Evolutionary conservation across 2,113 vertebrate species (phyloP).

Genomic region (Mirza zaza): DNA sequence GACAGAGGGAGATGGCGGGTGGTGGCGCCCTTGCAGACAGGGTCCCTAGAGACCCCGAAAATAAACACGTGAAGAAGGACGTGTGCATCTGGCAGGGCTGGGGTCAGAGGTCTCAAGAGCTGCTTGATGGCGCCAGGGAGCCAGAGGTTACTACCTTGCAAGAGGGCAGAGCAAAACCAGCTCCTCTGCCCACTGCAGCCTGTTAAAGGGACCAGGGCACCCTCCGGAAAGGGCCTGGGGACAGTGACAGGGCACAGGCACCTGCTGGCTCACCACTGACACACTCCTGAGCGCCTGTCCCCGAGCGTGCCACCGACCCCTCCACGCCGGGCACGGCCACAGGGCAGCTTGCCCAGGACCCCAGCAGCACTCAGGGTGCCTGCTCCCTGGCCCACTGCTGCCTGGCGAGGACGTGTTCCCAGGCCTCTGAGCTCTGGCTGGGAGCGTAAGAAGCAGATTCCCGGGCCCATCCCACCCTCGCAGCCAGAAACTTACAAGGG

Average conservation of each 20-base stretch:
- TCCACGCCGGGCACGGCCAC: neutral
- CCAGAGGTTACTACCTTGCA: neutral
- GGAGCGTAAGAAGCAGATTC: neutral
- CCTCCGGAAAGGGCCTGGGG: neutral
- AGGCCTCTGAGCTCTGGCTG: neutral
- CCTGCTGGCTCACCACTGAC: neutral
- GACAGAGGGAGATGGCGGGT: rapidly evolving
- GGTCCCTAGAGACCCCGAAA: neutral
- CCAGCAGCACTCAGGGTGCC: neutral
- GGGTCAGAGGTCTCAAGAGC: neutral
- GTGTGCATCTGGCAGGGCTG: neutral
- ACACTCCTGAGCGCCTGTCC: rapidly evolving
- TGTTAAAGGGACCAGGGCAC: neutral
- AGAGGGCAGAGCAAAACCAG: neutral
- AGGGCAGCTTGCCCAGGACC: neutral
- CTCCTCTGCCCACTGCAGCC: neutral
- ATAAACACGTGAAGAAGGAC: neutral
- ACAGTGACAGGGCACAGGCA: too few species aligned
- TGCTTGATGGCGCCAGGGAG: too few species aligned
- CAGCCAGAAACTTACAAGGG: neutral
- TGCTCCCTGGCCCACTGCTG: neutral
- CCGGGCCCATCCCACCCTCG: neutral
- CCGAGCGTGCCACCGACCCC: rapidly evolving
- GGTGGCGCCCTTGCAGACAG: rapidly evolving
- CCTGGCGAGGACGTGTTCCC: rapidly evolving